Percentiles rank a stretch among this genome's conserved stretches.
Evolutionary conservation across 2,797 vertebrate genomes (phyloP).

Genomic region (Ptychadena robeensis): DNA sequence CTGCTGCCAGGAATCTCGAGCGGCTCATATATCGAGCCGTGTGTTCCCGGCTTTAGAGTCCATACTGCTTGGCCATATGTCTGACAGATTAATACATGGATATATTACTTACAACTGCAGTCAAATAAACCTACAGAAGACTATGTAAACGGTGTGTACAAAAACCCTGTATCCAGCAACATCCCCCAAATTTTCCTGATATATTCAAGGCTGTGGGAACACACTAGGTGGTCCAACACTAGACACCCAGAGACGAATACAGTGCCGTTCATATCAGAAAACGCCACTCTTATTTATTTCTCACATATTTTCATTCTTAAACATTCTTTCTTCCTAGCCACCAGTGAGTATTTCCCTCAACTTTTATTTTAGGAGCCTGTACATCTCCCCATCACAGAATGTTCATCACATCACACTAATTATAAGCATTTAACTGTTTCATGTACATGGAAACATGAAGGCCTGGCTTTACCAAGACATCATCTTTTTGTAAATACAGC

Average conservation of each 20-base stretch:
- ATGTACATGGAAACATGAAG: neutral
- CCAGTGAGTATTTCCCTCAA: constrained; percentile 8
- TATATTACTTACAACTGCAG: neutral
- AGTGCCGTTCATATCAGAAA: constrained; percentile 9
- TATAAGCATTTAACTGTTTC: neutral
- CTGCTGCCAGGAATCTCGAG: no score
- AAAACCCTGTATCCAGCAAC: neutral
- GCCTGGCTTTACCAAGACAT: neutral
- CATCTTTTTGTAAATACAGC: no score
- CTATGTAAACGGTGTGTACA: neutral
- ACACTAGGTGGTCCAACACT: constrained; percentile 42
- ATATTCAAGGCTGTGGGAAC: constrained; percentile 7
- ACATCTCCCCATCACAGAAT: constrained; percentile 7
- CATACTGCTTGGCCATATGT: constrained; percentile 7
- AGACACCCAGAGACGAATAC: constrained; percentile 26
- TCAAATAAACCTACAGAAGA: neutral
- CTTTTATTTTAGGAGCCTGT: constrained; percentile 1
- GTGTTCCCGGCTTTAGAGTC: no score
- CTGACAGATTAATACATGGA: neutral
- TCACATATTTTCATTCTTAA: constrained; percentile 44
- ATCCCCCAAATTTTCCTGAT: constrained; percentile 12
- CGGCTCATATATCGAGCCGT: no score
- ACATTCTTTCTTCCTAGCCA: constrained; percentile 48
- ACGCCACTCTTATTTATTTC: constrained; percentile 31
- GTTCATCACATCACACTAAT: neutral